A percentile compares a stretch with the other conserved stretches of the same genome.
phyloP scores from a whole-genome alignment of 2,888 invertebrate species.

The Hemistola chrysoprasaria region DNA sequence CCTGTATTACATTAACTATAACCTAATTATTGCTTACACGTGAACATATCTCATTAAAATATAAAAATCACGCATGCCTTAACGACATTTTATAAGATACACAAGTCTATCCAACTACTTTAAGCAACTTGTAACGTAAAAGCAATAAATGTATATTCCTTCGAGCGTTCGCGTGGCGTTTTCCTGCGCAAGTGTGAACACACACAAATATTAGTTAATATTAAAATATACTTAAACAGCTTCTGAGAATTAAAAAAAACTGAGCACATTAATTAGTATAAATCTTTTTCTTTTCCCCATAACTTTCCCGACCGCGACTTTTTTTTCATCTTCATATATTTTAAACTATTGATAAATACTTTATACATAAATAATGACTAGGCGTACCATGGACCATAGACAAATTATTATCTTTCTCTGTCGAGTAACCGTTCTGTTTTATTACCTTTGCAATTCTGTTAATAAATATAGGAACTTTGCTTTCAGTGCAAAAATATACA shows the following conservation, averaged over 20 bases:
- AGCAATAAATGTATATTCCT: too few species aligned
- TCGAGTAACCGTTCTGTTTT: slow-evolving; percentile 41
- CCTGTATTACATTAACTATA: too few species aligned
- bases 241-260: slow-evolving; percentile 34
- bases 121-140: too few species aligned
- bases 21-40: too few species aligned
- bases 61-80: too few species aligned
- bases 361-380: slow-evolving; percentile 78
- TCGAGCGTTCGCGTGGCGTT: too few species aligned
- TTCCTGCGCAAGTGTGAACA: slow-evolving; percentile 10
- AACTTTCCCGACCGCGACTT: slow-evolving; percentile 52
- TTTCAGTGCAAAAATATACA: slow-evolving; percentile 68
- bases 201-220: slow-evolving; percentile 26
- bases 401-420: slow-evolving; percentile 44
- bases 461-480: slow-evolving; percentile 78
- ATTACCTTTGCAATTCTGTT: slow-evolving; percentile 44
- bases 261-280: slow-evolving; percentile 49
- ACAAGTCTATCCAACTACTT: too few species aligned
- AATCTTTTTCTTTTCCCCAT: slow-evolving; percentile 43
- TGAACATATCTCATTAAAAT: too few species aligned
- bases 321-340: slow-evolving; percentile 38
- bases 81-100: too few species aligned
- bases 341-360: slow-evolving; percentile 63
- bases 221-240: slow-evolving; percentile 17
- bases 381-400: slow-evolving; percentile 74